Evolutionary conservation across 1,140 invertebrate species (phyloP), one percentile per base, ranked within the genome.

Genomic region (Wiebesia pumilae): DNA sequence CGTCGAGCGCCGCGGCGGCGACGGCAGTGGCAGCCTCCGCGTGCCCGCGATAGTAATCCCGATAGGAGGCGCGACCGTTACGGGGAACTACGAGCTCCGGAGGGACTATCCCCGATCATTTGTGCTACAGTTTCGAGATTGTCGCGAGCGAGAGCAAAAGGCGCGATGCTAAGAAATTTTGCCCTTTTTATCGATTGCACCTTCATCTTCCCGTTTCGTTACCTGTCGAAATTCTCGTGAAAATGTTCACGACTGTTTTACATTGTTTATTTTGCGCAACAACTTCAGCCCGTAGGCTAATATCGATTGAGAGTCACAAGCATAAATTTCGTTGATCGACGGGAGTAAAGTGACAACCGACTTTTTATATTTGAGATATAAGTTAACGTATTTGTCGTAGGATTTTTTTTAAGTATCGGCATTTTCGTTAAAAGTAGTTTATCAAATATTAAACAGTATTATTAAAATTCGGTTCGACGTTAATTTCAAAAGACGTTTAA

Each of bases 31-130:
- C 89, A 19, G 19, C 51, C 51, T 10, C 9, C 51, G 51, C 51
- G 51, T 54, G 51, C 51, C 19, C 51, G 88, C 90, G 92, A 93
- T 93, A 93, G 91, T 88, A 89, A 90, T 90, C 89, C 90, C 87
- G 91, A 93, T 93, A 92, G 88, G 88, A 89, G 88, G 54, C 79
- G 58, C 73, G 83, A 80, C 77, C 43, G 83, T 69, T 69, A 43
- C 38, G 10, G 27, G 69, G 81, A 83, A 47, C 67, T 47, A 43
- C 21, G 24, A 62, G 58, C 21, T 62, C 58, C 24, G 21, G 27
- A 62, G 58, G 24, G 58, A 62, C 58, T 27, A 6, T 27, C 24
- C 24, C 58, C 58, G 3, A 24, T 62, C 58, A 62, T 62, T 62
- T 62, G 3, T 4, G 1, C 58, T 62, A 6, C 27, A 27, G 3